A percentile compares a stretch with the other conserved stretches of the same genome.
Conservation (phyloP, 2,797 vertebrate species). For the Scolopax rusticola region DNA sequence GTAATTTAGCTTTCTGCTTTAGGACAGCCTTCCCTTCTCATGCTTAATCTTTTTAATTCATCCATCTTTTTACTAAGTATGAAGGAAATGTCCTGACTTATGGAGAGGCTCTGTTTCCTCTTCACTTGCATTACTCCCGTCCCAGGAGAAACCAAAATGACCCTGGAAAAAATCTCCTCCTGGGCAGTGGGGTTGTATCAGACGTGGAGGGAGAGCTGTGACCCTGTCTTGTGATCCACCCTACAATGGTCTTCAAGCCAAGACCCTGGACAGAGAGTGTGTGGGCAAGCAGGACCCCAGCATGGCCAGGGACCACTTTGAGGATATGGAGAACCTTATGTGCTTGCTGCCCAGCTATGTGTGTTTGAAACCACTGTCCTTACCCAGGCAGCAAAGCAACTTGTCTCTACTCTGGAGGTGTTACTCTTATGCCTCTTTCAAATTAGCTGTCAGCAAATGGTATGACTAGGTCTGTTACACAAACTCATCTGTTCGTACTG, state of each 20-base stretch:
- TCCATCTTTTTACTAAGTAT: neutral
- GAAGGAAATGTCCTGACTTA: neutral
- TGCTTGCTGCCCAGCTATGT: neutral
- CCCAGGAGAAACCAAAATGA: neutral
- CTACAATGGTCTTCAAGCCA: rapidly evolving
- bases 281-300: neutral
- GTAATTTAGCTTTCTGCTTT: neutral
- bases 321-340: neutral
- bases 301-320: neutral
- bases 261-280: neutral
- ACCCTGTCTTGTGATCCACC: neutral
- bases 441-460: neutral
- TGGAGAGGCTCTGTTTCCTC: neutral
- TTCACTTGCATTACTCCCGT: neutral
- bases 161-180: neutral
- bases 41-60: neutral
- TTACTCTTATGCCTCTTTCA: neutral
- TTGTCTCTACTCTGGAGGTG: neutral
- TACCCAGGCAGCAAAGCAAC: neutral
- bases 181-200: neutral
- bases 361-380: neutral
- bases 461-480: neutral
- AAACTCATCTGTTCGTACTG: neutral
- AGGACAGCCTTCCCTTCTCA: neutral
- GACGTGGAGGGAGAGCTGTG: neutral